Evolutionary conservation across 2,888 invertebrate genomes (phyloP), one percentile per base, ranked within the genome.

Genomic region (Plusia festucae): DNA sequence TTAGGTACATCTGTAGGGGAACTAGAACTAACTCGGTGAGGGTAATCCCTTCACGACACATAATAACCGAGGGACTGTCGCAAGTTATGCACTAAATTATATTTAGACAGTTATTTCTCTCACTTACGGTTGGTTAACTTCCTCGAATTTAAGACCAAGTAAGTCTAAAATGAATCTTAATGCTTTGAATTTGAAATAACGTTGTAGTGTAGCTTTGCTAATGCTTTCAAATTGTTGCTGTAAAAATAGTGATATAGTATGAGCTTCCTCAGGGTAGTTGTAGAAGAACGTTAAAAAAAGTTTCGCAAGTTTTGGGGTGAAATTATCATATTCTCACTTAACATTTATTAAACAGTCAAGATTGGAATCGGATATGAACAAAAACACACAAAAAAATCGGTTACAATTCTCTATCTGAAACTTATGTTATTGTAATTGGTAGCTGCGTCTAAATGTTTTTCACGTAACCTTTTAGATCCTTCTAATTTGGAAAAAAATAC

Each of bases 1-100:
- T 67, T 70, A 65, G 54, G 66, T 70, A 63, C 58, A 66, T 72
- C 67, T 64, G 54, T 60, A 68, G 54, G 71, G 67, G 72, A 73
- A 81, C 70, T 73, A 60, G 62, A 69, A 66, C 71, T 64, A 66
- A 73, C 57, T 78, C 68, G 46, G 60, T 65, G 63, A 58, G 11
- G 70, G 68, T 70, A 67, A 53, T 70, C 73, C 66, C 76, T 68
- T 62, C 27, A 70, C 53, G 67, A 44, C 65, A 59, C 61, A 52
- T 70, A 32, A 27, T 53, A 61, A 70, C 30, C 20, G 44, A 52
- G 56, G 52, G 54, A 58, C 32, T 18, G 27, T 13, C 62, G 27
- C 20, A 59, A 46, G 16, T 44, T 46, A 46, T 58, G 54, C 24
- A 34, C 56, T 62, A 51, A 68, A 74, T 68, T 44, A 44, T 52